Percentiles rank a stretch among this genome's conserved stretches.
Conservation (phyloP, 2,113 vertebrate species). For the Uria lomvia region DNA sequence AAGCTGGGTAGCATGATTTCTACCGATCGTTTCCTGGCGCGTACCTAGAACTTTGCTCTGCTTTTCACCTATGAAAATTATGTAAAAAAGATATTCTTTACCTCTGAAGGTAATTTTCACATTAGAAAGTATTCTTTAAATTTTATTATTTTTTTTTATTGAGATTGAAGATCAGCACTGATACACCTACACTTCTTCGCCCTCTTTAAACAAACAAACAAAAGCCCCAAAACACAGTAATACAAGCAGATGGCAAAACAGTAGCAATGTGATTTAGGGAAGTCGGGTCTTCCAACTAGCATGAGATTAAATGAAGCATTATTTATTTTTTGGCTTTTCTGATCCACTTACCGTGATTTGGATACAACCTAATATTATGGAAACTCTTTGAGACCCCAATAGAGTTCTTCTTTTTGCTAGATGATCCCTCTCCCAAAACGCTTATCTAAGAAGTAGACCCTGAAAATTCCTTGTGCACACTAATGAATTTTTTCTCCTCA, state of each 20-base stretch:
- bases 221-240: neutral
- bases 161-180: neutral
- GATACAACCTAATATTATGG: neutral
- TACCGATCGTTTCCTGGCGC: neutral
- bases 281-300: neutral
- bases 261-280: neutral
- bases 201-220: neutral
- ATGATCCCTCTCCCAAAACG: neutral
- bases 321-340: slow-evolving; percentile 18
- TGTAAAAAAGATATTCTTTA: neutral
- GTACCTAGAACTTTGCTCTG: neutral
- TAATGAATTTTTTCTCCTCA: neutral
- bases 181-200: neutral
- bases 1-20: neutral
- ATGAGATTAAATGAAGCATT: neutral
- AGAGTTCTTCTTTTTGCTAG: neutral
- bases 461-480: neutral
- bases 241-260: neutral
- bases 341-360: neutral
- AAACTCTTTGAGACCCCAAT: neutral
- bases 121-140: neutral
- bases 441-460: neutral
- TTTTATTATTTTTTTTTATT: neutral
- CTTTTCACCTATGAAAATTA: neutral
- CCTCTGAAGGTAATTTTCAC: neutral